Evolutionary conservation across 2,888 invertebrate species (phyloP), one percentile per base, ranked within the genome.

Genomic region (Tineola bisselliella): DNA sequence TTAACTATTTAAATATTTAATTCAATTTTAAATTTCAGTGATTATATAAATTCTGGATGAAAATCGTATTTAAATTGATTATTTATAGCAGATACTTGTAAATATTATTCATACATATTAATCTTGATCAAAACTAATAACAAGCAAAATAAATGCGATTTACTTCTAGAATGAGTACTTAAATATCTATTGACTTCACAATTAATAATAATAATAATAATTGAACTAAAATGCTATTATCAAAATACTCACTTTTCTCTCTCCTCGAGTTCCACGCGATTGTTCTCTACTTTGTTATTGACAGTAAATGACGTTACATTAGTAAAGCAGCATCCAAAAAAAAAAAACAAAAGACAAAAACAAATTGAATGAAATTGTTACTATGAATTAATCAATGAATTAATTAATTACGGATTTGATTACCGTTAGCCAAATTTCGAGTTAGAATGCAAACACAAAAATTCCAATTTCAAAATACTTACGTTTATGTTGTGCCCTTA

Each of bases 401-500:
- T 25, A 25, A 4, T 25, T 4, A 25, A 25, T 25, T 25, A 25
- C 6, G 2, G 25, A 25, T 2, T 6, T n/a, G n/a, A n/a, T n/a
- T 25, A 25, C 2, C 25, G 25, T 25, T 2, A 25, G n/a, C n/a
- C n/a, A 44, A 4, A 12, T 58, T 58, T 58, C 8, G n/a, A 30
- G 60, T 31, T 44, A 33, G 60, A 13, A 61, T 54, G 44, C 17
- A 33, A 38, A n/a, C 15, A 15, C 18, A 19, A 13, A 62, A 4
- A 38, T 38, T 38, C 38, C 10, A 38, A 31, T 31, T 31, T 31
- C 38, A 38, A 6, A 48, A 60, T 66, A 90, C 94, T 93, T 88
- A 94, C 94, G 94, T 91, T 94, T 94, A 68, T 92, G 92, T 68
- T 91, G 91, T 61, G 92, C 91, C 69, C 94, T 89, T 88, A 94